Conservation (phyloP, 1,140 invertebrate species). For the Melanaphis sacchari region DNA sequence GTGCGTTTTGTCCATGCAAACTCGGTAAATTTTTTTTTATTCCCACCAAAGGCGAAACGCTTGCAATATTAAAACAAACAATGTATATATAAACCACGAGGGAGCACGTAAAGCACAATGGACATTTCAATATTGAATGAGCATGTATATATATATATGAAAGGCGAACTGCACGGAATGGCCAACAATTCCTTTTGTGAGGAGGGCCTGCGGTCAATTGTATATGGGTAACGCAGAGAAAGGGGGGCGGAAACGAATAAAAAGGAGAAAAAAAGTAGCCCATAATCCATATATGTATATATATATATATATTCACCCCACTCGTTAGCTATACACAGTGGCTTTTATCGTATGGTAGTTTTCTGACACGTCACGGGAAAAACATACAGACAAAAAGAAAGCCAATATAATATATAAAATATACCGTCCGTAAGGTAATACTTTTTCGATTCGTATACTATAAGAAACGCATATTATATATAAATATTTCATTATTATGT, state of each 20-base stretch:
- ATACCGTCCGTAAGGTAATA: background rate
- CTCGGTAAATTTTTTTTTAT: slow-evolving; percentile 22
- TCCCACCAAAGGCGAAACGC: background rate
- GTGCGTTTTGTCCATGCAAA: slow-evolving; percentile 4
- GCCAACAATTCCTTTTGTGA: slow-evolving; percentile 20
- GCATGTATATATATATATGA: background rate
- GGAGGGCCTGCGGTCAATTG: slow-evolving; percentile 36
- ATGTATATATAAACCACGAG: background rate
- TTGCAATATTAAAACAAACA: slow-evolving; percentile 50
- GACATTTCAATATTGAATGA: slow-evolving; percentile 55
- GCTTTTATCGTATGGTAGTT: background rate
- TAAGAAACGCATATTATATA: background rate
- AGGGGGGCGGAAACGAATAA: background rate
- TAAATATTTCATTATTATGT: slow-evolving; percentile 53
- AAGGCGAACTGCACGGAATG: slow-evolving; percentile 1
- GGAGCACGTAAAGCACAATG: slow-evolving; percentile 10
- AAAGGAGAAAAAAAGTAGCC: slow-evolving; percentile 21
- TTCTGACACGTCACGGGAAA: background rate
- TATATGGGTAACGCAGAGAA: background rate
- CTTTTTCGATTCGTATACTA: background rate
- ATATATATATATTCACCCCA: background rate
- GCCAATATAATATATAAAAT: slow-evolving; percentile 6
- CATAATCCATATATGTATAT: background rate
- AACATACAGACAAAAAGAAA: background rate
- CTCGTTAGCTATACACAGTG: background rate